phyloP scores from a whole-genome alignment of 2,797 vertebrate species.

The Carcharodon carcharias region DNA sequence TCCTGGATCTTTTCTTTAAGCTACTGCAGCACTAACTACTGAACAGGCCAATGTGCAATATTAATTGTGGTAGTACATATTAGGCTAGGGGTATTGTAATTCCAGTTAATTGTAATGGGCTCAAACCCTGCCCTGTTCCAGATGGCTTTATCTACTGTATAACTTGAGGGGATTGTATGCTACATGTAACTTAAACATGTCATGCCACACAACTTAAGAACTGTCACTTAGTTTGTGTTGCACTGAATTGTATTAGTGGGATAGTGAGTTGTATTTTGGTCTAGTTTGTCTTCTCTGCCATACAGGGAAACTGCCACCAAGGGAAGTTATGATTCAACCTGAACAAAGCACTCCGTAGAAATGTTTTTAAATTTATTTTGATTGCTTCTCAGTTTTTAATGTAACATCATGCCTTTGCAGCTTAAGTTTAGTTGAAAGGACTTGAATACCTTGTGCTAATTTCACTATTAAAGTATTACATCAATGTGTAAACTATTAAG shows the following conservation, averaged over 20 bases:
- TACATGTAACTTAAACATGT: background rate
- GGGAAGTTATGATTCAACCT: background rate
- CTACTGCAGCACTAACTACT: conserved; percentile 33
- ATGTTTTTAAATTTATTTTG: background rate
- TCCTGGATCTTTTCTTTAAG: background rate
- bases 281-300: background rate
- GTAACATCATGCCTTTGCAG: background rate
- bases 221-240: background rate
- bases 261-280: background rate
- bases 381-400: conserved; percentile 18
- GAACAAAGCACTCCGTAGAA: background rate
- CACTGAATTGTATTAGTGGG: background rate
- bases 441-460: background rate
- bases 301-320: background rate
- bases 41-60: conserved; percentile 33
- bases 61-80: conserved; percentile 16
- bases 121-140: background rate
- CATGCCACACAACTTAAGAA: background rate
- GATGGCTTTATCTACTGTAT: conserved; percentile 12
- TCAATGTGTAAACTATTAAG: background rate
- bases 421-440: background rate
- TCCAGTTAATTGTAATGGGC: conserved; percentile 12
- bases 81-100: conserved; percentile 4
- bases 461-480: conserved; percentile 13
- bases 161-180: background rate